Evolutionary conservation across 2,888 invertebrate genomes (phyloP), one percentile per base, ranked within the genome.

Genomic region (Dilophus febrilis): DNA sequence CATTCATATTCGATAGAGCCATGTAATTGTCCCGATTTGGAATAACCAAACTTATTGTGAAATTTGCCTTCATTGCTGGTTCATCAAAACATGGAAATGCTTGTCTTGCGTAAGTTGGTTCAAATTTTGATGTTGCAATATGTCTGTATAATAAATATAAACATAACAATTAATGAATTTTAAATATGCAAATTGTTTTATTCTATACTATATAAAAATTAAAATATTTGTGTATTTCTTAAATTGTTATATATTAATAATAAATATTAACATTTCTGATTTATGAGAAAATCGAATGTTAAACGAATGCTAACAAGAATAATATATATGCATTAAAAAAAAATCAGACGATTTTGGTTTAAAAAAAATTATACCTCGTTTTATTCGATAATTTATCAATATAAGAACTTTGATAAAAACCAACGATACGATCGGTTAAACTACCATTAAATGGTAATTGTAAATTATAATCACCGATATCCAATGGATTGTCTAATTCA

Each of bases 61-160:
- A 92, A 42, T 75, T 75, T 0, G 94, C 87, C 65, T 94, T 94
- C 57, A 88, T 77, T 39, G 77, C 74, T 0, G 87, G 95, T 54
- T 94, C 91, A 60, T 95, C 95, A 55, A 95, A 90, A 56, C 94
- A 94, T 1, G 95, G 95, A 58, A 88, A 94, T 0, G 91, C 85
- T 61, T 80, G 75, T 19, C 95, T 72, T 0, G 95, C 92, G 59
- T 86, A 86, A 0, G 91, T 91, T 0, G 94, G 91, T 57, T 95
- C 88, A 55, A 95, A 92, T 63, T 95, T 92, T 11, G 90, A 83
- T 0, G 88, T 85, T 5, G 86, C 87, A 56, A 92, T 79, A 42
- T 67, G 67, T 51, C 87, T 88, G 22, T 22, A 22, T 22, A 55
- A 28, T 68, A 69, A 43, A 35, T 48, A 44, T 46, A 35, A 38